A percentile compares a stretch with the other conserved stretches of the same genome.
These are phyloP conservation scores for Pluvialis apricaria DNA, from an alignment of 2,113 vertebrate species.

Conservation along the genomic window DNA sequence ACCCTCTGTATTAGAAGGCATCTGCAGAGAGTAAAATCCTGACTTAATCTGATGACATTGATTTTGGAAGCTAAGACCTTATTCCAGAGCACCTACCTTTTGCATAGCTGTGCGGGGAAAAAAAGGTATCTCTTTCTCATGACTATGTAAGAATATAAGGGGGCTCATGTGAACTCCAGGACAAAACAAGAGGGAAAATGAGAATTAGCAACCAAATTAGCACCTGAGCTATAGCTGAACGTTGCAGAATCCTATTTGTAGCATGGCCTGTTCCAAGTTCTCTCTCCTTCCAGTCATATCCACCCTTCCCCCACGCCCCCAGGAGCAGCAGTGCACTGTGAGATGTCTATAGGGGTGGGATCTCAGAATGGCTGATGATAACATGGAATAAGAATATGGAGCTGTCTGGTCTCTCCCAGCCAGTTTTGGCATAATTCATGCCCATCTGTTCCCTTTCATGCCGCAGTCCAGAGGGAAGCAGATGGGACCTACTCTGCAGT, in stretches of 20 bases:
- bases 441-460: constrained; percentile 59
- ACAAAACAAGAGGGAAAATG: neutral
- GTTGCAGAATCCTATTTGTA: neutral
- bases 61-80: neutral
- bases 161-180: neutral
- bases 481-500: constrained; percentile 44
- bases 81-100: neutral
- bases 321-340: neutral
- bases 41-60: neutral
- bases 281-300: neutral
- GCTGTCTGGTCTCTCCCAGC: neutral
- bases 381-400: neutral
- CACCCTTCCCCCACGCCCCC: neutral
- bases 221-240: neutral
- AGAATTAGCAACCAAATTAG: neutral
- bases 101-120: neutral
- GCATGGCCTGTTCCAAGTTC: neutral
- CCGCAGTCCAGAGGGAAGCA: constrained; percentile 53
- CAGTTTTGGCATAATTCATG: constrained; percentile 21
- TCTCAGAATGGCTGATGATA: neutral
- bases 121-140: neutral
- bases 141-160: neutral
- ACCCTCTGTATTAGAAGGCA: neutral
- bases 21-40: neutral
- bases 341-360: neutral